phyloP scores from a whole-genome alignment of 2,797 vertebrate species.

The Bryconaethiops microstoma region DNA sequence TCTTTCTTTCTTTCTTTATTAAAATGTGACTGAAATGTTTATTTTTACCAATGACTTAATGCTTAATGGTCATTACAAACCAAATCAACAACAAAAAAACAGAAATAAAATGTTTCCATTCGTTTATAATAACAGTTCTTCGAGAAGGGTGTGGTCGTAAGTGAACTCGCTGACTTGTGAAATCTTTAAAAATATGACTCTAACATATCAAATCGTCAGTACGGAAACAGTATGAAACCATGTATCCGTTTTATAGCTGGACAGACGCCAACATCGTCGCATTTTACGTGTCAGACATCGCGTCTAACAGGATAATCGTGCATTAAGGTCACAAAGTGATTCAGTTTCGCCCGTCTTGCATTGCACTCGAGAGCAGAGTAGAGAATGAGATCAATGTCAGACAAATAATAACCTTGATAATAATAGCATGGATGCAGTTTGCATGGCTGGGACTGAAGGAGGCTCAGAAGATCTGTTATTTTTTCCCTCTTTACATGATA shows the following conservation, averaged over 20 bases:
- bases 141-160: too few relatives aligned
- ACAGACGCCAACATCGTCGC: not conserved
- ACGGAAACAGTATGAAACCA: too few relatives aligned
- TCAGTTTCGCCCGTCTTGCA: slow-evolving; percentile 3
- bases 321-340: slow-evolving; percentile 25
- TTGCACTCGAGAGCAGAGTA: slow-evolving; percentile 17
- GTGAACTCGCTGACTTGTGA: too few relatives aligned
- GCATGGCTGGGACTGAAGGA: slow-evolving; percentile 27
- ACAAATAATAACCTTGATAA: slow-evolving; percentile 44
- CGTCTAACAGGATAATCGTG: slow-evolving; percentile 20
- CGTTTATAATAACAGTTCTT: too few relatives aligned
- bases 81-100: too few relatives aligned
- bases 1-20: too few relatives aligned
- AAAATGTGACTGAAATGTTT: too few relatives aligned
- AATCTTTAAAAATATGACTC: too few relatives aligned
- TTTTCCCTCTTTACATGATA: slow-evolving; percentile 49
- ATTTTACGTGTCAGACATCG: slow-evolving; percentile 27
- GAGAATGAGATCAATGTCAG: slow-evolving; percentile 19
- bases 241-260: slow-evolving; percentile 28
- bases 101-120: too few relatives aligned
- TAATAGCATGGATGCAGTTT: slow-evolving; percentile 37
- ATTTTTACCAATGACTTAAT: too few relatives aligned
- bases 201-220: too few relatives aligned
- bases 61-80: too few relatives aligned
- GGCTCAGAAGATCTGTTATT: slow-evolving; percentile 9